Evolutionary conservation across 2,113 vertebrate genomes (phyloP), one percentile per base, ranked within the genome.

Genomic region (Cairina moschata): DNA sequence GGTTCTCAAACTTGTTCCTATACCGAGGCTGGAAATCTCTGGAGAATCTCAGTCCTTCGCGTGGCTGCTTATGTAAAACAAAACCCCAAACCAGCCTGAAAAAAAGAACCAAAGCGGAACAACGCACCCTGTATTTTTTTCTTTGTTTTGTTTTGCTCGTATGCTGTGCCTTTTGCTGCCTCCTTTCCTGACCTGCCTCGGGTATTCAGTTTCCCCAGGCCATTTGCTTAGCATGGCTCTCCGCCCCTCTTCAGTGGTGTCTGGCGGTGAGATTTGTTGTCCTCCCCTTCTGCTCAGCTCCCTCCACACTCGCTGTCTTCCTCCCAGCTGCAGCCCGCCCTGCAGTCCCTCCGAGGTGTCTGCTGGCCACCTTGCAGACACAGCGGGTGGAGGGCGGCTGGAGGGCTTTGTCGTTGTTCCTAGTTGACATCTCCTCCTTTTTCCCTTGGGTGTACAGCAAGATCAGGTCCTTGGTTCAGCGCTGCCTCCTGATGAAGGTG

Each of bases 1-100:
- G 86, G 96, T 97, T 96, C 95, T 97, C 94, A 96, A 92, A 96
- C 89, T 94, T 89, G 85, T 95, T 96, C 93, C 85, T 46, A 83
- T 12, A 71, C 68, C 63, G 58, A 91, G 88, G 72, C 80, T 83
- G 86, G 92, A 88, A 93, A 92, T 93, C 81, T 71, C 58, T 93
- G 85, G 83, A 96, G 85, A 77, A 72, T 87, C 25, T 75, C 46
- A 13, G 78, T 96, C 86, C 69, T 96, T 95, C 80, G 58, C 85
- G 82, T 72, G 52, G 54, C 95, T 95, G 76, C 56, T 86, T 72
- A 29, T 46, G 58, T 87, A 76, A 92, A 89, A 76, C 82, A 72
- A 96, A 93, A 82, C 15, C 69, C 54, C 66, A 68, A 34, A 82
- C 44, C 44, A 93, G 65, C 21, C 16, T 29, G 26, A 55, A 71